These are phyloP conservation scores for Pachyseris speciosa DNA, from an alignment of 64 coral and sea anemone species.

Conservation along the genomic window DNA sequence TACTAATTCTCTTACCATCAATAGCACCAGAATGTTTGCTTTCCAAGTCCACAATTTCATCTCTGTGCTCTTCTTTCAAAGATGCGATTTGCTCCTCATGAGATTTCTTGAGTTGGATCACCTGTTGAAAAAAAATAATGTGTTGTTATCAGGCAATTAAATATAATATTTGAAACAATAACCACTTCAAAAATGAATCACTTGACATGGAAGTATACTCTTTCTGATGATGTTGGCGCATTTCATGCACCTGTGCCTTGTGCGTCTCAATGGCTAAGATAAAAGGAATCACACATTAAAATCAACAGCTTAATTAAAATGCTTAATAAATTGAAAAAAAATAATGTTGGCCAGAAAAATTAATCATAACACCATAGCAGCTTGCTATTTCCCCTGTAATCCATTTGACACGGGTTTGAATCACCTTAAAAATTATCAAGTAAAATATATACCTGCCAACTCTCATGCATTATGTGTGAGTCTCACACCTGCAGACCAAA, in stretches of 20 bases:
- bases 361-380: no score
- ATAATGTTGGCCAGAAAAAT: no score
- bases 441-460: no score
- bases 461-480: no score
- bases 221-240: conserved; percentile 47
- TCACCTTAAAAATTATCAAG: no score
- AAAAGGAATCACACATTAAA: neutral
- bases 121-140: conserved; percentile 19
- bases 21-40: conserved; percentile 77
- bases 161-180: neutral
- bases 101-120: conserved; percentile 54
- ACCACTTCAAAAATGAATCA: no score
- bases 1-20: conserved; percentile 56
- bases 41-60: conserved; percentile 87
- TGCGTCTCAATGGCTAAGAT: conserved; percentile 71
- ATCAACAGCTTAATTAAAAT: neutral
- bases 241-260: conserved; percentile 58
- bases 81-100: conserved; percentile 57
- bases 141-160: neutral
- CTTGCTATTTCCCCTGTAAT: no score
- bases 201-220: neutral
- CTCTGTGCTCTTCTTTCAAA: conserved; percentile 66
- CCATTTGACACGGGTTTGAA: no score
- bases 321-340: neutral
- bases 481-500: no score